Evolutionary conservation across 2,888 invertebrate genomes (phyloP).

Genomic region (Automeris io): DNA sequence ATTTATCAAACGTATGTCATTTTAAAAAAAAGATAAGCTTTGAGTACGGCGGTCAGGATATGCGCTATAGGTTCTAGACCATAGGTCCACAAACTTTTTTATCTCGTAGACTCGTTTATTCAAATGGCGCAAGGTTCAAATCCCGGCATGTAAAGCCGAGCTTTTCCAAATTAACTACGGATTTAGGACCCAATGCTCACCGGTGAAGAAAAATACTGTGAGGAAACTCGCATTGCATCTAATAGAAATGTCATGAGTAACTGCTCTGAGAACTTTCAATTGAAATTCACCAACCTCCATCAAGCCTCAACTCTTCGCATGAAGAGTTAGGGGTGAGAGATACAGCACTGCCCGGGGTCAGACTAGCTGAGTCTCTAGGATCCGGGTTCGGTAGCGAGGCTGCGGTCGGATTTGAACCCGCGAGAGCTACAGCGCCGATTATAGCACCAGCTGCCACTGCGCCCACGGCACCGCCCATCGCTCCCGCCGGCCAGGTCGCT

Average conservation of each 20-base stretch:
- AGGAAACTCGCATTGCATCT: no score
- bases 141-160: no score
- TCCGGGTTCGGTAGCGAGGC: constrained; percentile 54
- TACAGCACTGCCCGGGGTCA: constrained; percentile 78
- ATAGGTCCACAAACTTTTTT: no score
- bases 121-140: no score
- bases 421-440: constrained; percentile 67
- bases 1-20: no score
- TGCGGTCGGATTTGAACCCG: constrained; percentile 64
- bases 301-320: constrained; percentile 79
- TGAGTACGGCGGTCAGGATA: not conserved
- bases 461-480: constrained; percentile 59
- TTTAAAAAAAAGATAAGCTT: no score
- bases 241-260: no score
- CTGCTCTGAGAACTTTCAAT: not conserved
- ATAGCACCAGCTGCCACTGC: constrained; percentile 62
- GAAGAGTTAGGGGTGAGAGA: constrained; percentile 85
- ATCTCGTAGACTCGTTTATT: no score
- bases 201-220: no score
- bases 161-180: no score
- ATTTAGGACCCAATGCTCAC: no score
- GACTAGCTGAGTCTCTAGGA: constrained; percentile 72
- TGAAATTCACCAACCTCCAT: constrained; percentile 36
- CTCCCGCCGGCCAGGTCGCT: constrained; percentile 74
- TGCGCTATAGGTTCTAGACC: not conserved